A percentile compares a stretch with the other conserved stretches of the same genome.
These are phyloP conservation scores for Nephrotoma appendiculata DNA, from an alignment of 2,888 invertebrate genomes.

Conservation along the genomic window DNA sequence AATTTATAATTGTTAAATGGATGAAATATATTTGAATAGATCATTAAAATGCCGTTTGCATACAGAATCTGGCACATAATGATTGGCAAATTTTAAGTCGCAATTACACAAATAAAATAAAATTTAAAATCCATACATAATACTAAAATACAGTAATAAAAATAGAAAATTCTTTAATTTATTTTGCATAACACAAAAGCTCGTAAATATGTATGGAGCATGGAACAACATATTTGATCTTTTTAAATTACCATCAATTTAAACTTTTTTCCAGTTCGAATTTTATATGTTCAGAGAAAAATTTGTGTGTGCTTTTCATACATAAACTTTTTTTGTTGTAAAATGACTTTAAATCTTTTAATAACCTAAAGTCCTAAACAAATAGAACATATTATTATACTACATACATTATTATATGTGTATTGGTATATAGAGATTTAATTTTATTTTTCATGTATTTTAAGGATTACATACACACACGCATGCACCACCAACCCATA, in stretches of 20 bases:
- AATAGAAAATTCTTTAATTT: neutral
- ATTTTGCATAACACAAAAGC: neutral
- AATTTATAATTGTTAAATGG: neutral
- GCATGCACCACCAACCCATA: neutral
- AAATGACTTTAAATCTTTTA: neutral
- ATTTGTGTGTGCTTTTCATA: neutral
- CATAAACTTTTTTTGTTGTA: neutral
- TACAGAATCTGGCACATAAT: too few relatives aligned
- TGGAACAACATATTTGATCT: neutral
- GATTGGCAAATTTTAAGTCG: neutral
- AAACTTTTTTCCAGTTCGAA: neutral
- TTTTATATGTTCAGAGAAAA: neutral
- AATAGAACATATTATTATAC: neutral
- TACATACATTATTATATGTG: too few relatives aligned
- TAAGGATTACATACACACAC: neutral
- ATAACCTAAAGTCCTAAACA: neutral
- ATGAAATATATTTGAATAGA: neutral
- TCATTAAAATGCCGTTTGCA: neutral
- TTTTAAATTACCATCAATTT: neutral
- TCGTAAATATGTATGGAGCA: neutral
- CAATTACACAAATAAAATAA: neutral
- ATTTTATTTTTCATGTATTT: neutral
- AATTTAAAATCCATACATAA: neutral
- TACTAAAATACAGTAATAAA: neutral
- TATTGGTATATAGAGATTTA: neutral